These are phyloP conservation scores for Battus philenor DNA, from an alignment of 1,140 invertebrate genomes.

Conservation along the genomic window DNA sequence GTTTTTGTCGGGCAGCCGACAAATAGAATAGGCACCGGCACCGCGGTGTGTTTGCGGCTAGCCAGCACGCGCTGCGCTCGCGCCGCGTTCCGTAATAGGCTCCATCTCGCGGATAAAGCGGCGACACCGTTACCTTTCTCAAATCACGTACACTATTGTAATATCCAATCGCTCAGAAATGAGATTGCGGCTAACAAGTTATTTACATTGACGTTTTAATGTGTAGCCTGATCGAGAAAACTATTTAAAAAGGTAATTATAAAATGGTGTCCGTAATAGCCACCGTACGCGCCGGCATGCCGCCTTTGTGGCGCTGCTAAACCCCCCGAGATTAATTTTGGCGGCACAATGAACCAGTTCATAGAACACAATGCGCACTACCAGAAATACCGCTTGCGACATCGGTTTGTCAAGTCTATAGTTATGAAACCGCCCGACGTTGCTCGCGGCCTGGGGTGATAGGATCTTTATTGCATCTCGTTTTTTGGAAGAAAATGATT, in stretches of 20 bases:
- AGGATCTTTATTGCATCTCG: conserved; percentile 53
- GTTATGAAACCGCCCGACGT: conserved; percentile 46
- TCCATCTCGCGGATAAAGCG: conserved; percentile 70
- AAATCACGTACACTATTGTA: conserved; percentile 75
- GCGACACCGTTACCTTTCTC: conserved; percentile 71
- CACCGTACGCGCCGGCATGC: conserved; percentile 61
- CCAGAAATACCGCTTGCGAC: conserved; percentile 63
- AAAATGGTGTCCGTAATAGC: conserved; percentile 66
- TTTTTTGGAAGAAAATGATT: conserved; percentile 64
- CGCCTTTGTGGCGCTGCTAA: conserved; percentile 68
- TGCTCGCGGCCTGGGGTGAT: conserved; percentile 42
- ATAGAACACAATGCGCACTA: conserved; percentile 56
- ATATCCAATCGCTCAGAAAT: conserved; percentile 73
- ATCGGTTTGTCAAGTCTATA: conserved; percentile 60
- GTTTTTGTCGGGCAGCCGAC: conserved; percentile 7
- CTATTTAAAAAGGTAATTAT: conserved; percentile 75
- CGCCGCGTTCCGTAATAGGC: conserved; percentile 50
- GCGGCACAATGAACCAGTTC: conserved; percentile 64
- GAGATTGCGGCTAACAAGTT: conserved; percentile 76
- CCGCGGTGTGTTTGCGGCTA: neutral
- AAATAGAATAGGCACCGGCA: neutral
- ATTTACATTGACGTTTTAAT: conserved; percentile 76
- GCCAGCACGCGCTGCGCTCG: conserved; percentile 28
- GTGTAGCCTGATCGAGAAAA: conserved; percentile 64
- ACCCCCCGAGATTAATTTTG: conserved; percentile 69